Evolutionary conservation across 2,113 vertebrate species (phyloP).

Genomic region (Toxotes jaculatrix): DNA sequence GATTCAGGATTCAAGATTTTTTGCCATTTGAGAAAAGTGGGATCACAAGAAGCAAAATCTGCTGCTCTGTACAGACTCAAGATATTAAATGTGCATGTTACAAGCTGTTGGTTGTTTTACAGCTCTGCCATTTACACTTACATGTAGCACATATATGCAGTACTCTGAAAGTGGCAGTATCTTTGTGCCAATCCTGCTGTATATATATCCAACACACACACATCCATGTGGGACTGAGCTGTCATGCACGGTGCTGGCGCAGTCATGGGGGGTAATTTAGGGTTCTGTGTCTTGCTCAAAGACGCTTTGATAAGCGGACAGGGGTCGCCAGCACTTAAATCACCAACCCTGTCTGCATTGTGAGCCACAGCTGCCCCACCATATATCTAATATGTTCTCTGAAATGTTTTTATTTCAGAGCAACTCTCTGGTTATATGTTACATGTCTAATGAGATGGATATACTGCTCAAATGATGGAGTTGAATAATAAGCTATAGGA

Average conservation of each 20-base stretch:
- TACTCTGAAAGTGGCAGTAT: not conserved
- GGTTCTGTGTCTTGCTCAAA: not conserved
- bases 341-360: not conserved
- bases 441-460: not conserved
- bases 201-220: not conserved
- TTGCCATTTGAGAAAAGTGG: not conserved
- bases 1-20: not conserved
- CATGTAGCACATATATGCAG: too few species aligned
- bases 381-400: not conserved
- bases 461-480: not conserved
- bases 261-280: not conserved
- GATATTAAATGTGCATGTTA: not conserved
- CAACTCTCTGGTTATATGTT: not conserved
- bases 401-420: not conserved
- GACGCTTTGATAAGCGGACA: conserved; percentile 14
- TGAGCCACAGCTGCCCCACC: not conserved
- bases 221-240: not conserved
- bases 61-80: not conserved
- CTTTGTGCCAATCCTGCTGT: not conserved
- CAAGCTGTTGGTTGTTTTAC: not conserved
- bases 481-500: not conserved
- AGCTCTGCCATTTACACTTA: not conserved
- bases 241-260: not conserved
- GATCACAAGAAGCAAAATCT: not conserved
- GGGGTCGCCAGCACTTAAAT: not conserved